phyloP scores from a whole-genome alignment of 2,888 invertebrate genomes.

The Meiosimyza platycephala region DNA sequence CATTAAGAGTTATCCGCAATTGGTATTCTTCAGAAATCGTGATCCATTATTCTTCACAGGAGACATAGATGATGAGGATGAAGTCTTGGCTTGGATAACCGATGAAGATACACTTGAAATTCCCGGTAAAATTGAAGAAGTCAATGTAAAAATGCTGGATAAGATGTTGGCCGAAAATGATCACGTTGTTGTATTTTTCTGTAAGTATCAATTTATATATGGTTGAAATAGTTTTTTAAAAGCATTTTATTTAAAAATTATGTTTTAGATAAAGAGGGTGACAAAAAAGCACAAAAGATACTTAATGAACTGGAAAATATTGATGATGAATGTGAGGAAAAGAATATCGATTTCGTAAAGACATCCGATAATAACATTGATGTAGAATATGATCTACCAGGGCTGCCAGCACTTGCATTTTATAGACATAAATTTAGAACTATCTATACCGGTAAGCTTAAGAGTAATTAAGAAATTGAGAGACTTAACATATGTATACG shows the following conservation, averaged over 20 bases:
- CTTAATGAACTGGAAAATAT: slow-evolving; percentile 90
- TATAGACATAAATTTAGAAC: slow-evolving; percentile 90
- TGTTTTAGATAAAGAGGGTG: slow-evolving; percentile 84
- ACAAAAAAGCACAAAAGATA: slow-evolving; percentile 89
- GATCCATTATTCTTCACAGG: slow-evolving; percentile 87
- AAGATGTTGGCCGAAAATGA: slow-evolving; percentile 89
- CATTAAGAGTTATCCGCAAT: slow-evolving; percentile 84
- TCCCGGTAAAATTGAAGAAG: slow-evolving; percentile 93
- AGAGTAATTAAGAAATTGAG: background rate
- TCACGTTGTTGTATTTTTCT: slow-evolving; percentile 92
- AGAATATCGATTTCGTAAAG: slow-evolving; percentile 91
- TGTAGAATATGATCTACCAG: slow-evolving; percentile 86
- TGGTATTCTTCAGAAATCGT: slow-evolving; percentile 92
- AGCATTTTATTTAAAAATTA: background rate
- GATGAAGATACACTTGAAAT: slow-evolving; percentile 91
- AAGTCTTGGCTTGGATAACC: slow-evolving; percentile 90
- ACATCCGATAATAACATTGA: slow-evolving; percentile 89
- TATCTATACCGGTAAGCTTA: slow-evolving; percentile 76
- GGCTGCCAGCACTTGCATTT: slow-evolving; percentile 85
- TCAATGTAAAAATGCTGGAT: slow-evolving; percentile 89
- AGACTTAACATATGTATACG: no score
- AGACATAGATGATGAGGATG: slow-evolving; percentile 90
- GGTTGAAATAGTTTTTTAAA: background rate
- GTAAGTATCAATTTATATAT: slow-evolving; percentile 71
- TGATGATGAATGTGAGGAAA: slow-evolving; percentile 92